These are phyloP conservation scores for Periophthalmus modestus DNA, from an alignment of 2,113 vertebrate species.

Conservation along the genomic window DNA sequence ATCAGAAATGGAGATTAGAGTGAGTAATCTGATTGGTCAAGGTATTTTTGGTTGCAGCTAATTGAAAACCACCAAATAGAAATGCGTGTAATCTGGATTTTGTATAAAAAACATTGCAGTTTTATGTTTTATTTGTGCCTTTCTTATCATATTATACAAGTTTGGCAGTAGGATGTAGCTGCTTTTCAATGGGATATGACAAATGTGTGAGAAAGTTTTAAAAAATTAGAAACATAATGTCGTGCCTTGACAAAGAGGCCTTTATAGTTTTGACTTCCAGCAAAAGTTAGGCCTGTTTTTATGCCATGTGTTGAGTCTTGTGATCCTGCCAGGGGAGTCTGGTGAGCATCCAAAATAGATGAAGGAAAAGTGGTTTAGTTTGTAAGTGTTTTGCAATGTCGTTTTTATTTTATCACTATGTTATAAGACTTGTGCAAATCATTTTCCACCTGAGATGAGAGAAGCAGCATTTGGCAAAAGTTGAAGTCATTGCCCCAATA, in stretches of 20 bases:
- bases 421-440: slow-evolving; percentile 60
- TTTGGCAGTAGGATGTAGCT: slow-evolving; percentile 13
- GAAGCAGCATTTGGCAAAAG: slow-evolving; percentile 44
- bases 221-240: slow-evolving; percentile 43
- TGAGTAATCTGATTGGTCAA: slow-evolving; percentile 45
- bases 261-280: slow-evolving; percentile 59
- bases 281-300: slow-evolving; percentile 38
- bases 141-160: not conserved
- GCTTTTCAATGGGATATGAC: slow-evolving; percentile 8
- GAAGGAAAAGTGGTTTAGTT: slow-evolving; percentile 19
- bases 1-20: slow-evolving; percentile 33
- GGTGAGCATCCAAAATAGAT: slow-evolving; percentile 38
- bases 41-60: slow-evolving; percentile 2
- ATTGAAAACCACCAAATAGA: slow-evolving; percentile 6
- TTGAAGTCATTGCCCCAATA: not conserved
- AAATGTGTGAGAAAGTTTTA: slow-evolving; percentile 20
- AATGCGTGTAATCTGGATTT: slow-evolving; percentile 12
- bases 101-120: slow-evolving; percentile 12
- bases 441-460: slow-evolving; percentile 68
- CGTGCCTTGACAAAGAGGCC: slow-evolving; percentile 48
- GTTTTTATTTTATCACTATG: slow-evolving; percentile 52
- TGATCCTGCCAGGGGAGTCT: slow-evolving; percentile 48
- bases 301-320: slow-evolving; percentile 57
- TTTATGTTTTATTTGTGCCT: not conserved
- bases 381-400: slow-evolving; percentile 17